Percentiles rank a stretch among this genome's conserved stretches.
Evolutionary conservation across 92 coral and sea anemone species (phyloP).

Genomic region (Palythoa caribaeorum): DNA sequence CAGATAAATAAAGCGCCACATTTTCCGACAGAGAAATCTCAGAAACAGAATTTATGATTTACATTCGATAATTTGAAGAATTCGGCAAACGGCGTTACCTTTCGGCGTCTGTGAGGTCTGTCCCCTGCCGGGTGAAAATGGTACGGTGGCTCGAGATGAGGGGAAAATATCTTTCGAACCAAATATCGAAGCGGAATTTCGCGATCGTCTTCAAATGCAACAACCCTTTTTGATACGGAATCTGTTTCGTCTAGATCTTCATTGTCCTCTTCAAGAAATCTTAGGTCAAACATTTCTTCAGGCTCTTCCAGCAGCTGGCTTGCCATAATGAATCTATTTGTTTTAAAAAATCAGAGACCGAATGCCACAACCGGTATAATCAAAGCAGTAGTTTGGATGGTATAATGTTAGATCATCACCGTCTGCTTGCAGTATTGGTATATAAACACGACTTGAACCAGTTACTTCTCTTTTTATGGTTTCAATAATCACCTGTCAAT

Average conservation of each 20-base stretch:
- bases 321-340: slow-evolving; percentile 59
- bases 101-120: slow-evolving; percentile 68
- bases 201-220: slow-evolving; percentile 78
- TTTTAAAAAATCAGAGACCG: not conserved
- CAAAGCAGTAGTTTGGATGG: not conserved
- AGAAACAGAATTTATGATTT: not conserved
- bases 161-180: slow-evolving; percentile 84
- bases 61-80: not conserved
- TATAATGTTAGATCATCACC: not conserved
- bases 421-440: not conserved
- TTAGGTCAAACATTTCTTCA: slow-evolving; percentile 64
- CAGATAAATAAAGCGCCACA: not conserved
- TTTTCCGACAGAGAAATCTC: not conserved
- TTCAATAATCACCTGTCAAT: not conserved
- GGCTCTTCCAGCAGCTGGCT: slow-evolving; percentile 28
- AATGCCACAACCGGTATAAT: not conserved
- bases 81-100: slow-evolving; percentile 56
- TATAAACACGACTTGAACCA: not conserved
- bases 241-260: slow-evolving; percentile 76
- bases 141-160: slow-evolving; percentile 84
- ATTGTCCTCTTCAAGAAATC: slow-evolving; percentile 71
- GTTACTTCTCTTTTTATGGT: not conserved
- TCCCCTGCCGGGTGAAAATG: slow-evolving; percentile 83
- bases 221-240: slow-evolving; percentile 70
- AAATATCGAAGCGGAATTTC: slow-evolving; percentile 79